Evolutionary conservation across 2,797 vertebrate genomes (phyloP), one percentile per base, ranked within the genome.

Genomic region (Toxotes lorentzi): DNA sequence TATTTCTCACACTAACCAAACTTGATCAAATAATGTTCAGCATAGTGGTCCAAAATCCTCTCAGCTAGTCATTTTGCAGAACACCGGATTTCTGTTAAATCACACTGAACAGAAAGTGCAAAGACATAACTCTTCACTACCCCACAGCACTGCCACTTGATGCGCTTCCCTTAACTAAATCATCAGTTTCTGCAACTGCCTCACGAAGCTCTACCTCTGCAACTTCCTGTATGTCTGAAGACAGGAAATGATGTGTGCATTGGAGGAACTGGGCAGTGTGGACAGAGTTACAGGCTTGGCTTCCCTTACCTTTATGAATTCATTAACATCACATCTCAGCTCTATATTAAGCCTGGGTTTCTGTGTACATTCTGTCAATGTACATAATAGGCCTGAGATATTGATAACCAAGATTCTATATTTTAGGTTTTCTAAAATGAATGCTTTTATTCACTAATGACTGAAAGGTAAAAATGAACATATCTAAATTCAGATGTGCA

Each of bases 201-300:
- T 88, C 3, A 19, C 51, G 24, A 51, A 78, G 70, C 38, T 30
- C 54, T 41, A 81, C 41, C 23, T 70, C 82, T 57, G 78, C 45
- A 69, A 89, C 88, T 93, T 92, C 86, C 92, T 92, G 69, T 80
- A 34, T 53, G 30, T 79, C 47, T 73, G 35, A 83, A 67, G 84
- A 86, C 74, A 92, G 92, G 90, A 94, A 93, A 77, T 85, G 59
- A 76, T 77, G 68, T 32, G 50, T 1, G 3, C 1, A 30, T 32
- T 23, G 54, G 83, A 85, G 87, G 89, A 93, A 92, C 82, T 74
- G 69, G 71, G 27, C 76, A 81, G 64, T 50, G 65, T 77, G 70
- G 77, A 72, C 66, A 80, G 47, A 73, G 30, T 30, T 30, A 57
- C 43, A 57, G 0, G 8, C 50, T 24, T 1, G 19, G n/a, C 24